Evolutionary conservation across 2,888 invertebrate species (phyloP), one percentile per base, ranked within the genome.

Genomic region (Tetramorium bicarinatum): DNA sequence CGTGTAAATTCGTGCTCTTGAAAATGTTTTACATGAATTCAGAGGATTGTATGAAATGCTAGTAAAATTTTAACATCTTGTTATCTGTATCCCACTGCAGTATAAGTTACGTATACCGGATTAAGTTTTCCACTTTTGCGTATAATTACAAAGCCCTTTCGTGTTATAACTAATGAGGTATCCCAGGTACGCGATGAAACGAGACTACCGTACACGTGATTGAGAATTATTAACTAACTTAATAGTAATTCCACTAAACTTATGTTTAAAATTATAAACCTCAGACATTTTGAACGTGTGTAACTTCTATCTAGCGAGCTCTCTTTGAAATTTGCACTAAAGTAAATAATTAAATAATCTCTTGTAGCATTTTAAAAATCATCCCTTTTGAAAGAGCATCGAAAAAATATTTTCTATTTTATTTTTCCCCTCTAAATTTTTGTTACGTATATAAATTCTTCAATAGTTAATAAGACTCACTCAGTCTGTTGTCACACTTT

Each of bases 21-120:
- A 59, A 79, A 79, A 71, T 71, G 47, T 59, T 80, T 38, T 25
- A 13, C 59, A 13, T 34, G 72, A 25, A 72, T 69, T 49, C 38
- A 59, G 38, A 8, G n/a, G 72, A 80, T 72, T 80, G 34, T 25
- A 18, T 18, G 18, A 34, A 56, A 56, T 34, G 56, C 47, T n/a
- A 56, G 47, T 72, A 59, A 79, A 79, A 72, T 38, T 59, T 72
- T 21, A 29, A 38, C 18, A 4, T 34, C 38, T 47, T 69, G 54
- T 69, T 56, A 69, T 25, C 41, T 41, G 29, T 38, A 59, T 59
- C 59, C 18, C 7, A 18, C 52, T 13, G 41, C n/a, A 38, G 21
- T 59, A 1, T 59, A 38, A 47, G 72, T 80, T 72, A 34, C 59
- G 25, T 34, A 21, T 44, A 44, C 0, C 56, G 13, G 25, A 47